Evolutionary conservation across 2,888 invertebrate species (phyloP).

Genomic region (Leptarthrus brevirostris): DNA sequence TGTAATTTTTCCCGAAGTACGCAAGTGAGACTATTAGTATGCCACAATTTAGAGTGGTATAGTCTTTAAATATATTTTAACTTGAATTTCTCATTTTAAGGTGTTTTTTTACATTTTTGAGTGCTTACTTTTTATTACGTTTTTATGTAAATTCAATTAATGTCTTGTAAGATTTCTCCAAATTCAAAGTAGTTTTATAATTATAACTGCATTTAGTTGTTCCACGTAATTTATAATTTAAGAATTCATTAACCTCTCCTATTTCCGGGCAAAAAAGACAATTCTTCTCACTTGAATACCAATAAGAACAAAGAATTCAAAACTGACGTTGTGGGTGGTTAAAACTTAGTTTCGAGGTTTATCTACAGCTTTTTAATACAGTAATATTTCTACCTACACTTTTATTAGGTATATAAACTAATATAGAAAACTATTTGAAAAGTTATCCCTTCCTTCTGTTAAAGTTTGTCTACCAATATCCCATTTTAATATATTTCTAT

Average conservation of each 20-base stretch:
- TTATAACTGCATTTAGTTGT: conserved; percentile 28
- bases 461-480: background rate
- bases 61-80: background rate
- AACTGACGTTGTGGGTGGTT: conserved; percentile 8
- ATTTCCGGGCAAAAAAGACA: background rate
- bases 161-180: background rate
- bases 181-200: background rate
- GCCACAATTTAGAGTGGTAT: conserved; percentile 1
- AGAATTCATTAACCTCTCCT: background rate
- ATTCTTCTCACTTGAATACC: background rate
- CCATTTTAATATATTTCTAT: no score
- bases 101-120: conserved; percentile 8
- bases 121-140: conserved; percentile 12
- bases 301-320: background rate
- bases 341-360: background rate
- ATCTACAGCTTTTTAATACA: conserved; percentile 3
- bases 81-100: conserved; percentile 16
- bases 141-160: conserved; percentile 1
- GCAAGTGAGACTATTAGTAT: conserved; percentile 11
- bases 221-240: conserved; percentile 16
- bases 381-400: background rate
- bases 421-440: no score
- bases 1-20: conserved; percentile 16
- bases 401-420: no score
- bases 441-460: background rate